A percentile compares a stretch with the other conserved stretches of the same genome.
Evolutionary conservation across 2,797 vertebrate species (phyloP).

Genomic region (Novumbra hubbsi): DNA sequence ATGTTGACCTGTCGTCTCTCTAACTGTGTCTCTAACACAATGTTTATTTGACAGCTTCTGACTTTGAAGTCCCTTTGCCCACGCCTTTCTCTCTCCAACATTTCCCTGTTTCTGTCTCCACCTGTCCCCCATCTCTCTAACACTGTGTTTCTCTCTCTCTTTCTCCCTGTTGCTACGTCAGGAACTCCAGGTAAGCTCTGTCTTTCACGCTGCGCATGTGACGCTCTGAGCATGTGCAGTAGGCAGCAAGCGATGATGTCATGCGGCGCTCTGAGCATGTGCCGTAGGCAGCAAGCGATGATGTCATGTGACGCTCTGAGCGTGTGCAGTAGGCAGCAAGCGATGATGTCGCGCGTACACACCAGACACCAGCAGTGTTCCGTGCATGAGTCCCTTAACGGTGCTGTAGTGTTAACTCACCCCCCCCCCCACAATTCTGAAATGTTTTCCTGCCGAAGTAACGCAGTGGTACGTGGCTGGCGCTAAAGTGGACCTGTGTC

Average conservation of each 20-base stretch:
- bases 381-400: conserved; percentile 53
- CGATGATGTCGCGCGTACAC: conserved; percentile 6
- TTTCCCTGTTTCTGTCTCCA: conserved; percentile 1
- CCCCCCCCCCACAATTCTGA: not conserved
- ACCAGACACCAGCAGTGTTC: conserved; percentile 11
- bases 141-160: conserved; percentile 66
- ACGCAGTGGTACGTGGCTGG: not conserved
- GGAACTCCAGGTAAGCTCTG: conserved; percentile 97
- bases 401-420: conserved; percentile 50
- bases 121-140: conserved; percentile 33
- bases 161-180: conserved; percentile 86
- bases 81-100: not conserved
- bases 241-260: conserved; percentile 37
- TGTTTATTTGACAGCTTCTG: not conserved
- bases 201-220: conserved; percentile 38
- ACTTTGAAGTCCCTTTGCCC: no score
- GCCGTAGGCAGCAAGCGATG: conserved; percentile 42
- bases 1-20: not conserved
- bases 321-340: conserved; percentile 51
- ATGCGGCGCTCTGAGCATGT: conserved; percentile 46
- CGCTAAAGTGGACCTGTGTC: conserved; percentile 37
- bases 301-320: conserved; percentile 37
- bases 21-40: not conserved
- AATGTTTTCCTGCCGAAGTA: not conserved
- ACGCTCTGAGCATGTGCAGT: conserved; percentile 50